Conservation (phyloP, 2,113 vertebrate genomes). For the Bujurquina vittata region DNA sequence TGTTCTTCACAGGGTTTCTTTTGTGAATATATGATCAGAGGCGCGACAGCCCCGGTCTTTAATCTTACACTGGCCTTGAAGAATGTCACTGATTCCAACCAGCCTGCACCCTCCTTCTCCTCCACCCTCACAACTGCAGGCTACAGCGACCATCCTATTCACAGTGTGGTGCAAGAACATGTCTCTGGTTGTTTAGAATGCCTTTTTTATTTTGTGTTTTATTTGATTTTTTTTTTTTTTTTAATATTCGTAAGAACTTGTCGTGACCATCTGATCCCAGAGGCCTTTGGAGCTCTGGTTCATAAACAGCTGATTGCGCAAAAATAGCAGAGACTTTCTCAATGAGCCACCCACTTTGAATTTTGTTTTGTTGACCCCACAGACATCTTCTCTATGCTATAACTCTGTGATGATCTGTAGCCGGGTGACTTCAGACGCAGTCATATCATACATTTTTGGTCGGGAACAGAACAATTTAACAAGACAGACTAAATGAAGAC, state of each 20-base stretch:
- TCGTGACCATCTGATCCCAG: conserved; percentile 13
- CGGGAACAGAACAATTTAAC: neutral
- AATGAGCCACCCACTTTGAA: neutral
- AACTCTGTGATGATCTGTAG: neutral
- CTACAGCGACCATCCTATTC: conserved; percentile 48
- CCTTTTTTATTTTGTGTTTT: neutral
- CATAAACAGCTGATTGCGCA: conserved; percentile 38
- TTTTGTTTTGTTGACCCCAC: conserved; percentile 18
- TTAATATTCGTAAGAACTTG: conserved; percentile 36
- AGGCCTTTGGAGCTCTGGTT: conserved; percentile 37
- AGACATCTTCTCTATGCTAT: neutral
- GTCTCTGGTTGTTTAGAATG: conserved; percentile 43
- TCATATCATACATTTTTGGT: neutral
- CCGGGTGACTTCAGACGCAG: neutral
- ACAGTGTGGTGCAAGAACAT: conserved; percentile 26
- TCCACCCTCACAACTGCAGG: conserved; percentile 46
- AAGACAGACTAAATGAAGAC: neutral
- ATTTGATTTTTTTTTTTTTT: too few species aligned
- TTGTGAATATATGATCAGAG: conserved; percentile 80
- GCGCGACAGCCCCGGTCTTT: conserved; percentile 67
- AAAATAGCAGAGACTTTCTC: conserved; percentile 19
- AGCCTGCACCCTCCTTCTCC: neutral
- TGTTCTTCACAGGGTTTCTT: conserved; percentile 71
- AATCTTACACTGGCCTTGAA: conserved; percentile 78
- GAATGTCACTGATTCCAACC: conserved; percentile 72